These are phyloP conservation scores for Prionailurus bengalensis DNA, from an alignment of 2,113 vertebrate species.

Conservation along the genomic window DNA sequence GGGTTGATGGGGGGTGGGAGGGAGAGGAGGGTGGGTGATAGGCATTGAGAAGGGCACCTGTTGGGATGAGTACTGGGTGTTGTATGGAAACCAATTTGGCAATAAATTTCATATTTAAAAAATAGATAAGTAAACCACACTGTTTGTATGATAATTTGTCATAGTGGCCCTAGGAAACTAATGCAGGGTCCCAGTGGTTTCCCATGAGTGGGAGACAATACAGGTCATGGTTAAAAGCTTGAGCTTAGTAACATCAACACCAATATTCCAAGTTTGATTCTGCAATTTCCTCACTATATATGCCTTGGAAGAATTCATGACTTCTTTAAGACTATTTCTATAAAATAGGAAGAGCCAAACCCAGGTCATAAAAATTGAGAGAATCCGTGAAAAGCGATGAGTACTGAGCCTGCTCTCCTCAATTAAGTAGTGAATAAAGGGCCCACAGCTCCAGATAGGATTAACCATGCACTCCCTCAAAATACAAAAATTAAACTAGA, in stretches of 20 bases:
- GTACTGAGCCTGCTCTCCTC: background rate
- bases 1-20: no score
- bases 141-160: background rate
- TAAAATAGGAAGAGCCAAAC: background rate
- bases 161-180: background rate
- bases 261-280: background rate
- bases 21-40: no score
- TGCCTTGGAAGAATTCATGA: background rate
- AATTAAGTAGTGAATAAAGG: background rate
- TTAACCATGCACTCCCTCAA: background rate
- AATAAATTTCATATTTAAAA: no score
- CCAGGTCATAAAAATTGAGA: background rate
- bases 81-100: no score
- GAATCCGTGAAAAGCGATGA: background rate
- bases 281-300: background rate
- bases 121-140: background rate
- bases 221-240: accelerated
- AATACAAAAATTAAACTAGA: conserved; percentile 8
- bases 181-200: accelerated
- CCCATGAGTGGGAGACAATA: accelerated
- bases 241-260: background rate
- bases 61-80: no score
- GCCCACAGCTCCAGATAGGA: background rate
- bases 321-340: background rate
- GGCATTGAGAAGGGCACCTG: no score